These are phyloP conservation scores for Whitmania pigra DNA, from an alignment of 1,140 invertebrate genomes.

Conservation along the genomic window DNA sequence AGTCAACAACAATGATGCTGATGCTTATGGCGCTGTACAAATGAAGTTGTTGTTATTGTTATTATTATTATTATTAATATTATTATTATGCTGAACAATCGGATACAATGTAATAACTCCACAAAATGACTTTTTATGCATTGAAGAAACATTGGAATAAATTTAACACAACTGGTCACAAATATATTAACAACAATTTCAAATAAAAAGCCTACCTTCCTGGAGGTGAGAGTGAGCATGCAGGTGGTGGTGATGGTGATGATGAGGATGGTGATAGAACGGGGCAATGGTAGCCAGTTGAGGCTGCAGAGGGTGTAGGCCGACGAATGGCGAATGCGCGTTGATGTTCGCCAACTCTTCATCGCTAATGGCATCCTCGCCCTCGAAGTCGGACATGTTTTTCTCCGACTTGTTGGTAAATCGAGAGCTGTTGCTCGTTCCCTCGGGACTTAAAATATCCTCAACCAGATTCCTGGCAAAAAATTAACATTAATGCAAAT, in stretches of 20 bases:
- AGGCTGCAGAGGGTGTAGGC: conserved; percentile 36
- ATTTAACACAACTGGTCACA: no score
- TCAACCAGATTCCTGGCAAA: conserved; percentile 42
- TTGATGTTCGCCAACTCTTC: conserved; percentile 53
- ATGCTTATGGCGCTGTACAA: no score
- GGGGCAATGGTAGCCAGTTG: conserved; percentile 40
- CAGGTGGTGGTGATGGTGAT: conserved; percentile 24
- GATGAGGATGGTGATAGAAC: conserved; percentile 36
- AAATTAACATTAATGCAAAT: neutral
- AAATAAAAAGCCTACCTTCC: no score
- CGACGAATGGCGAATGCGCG: conserved; percentile 31
- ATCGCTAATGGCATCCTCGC: conserved; percentile 65
- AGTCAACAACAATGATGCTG: no score
- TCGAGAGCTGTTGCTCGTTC: conserved; percentile 59
- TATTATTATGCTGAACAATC: no score
- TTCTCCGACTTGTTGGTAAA: conserved; percentile 86
- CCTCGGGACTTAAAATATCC: conserved; percentile 49
- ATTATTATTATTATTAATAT: no score
- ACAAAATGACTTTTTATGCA: no score
- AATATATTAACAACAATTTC: no score
- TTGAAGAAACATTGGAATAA: no score
- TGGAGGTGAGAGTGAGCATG: no score
- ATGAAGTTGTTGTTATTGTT: no score
- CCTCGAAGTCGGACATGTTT: conserved; percentile 84
- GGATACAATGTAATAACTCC: no score